A percentile compares a stretch with the other conserved stretches of the same genome.
Evolutionary conservation across 2,888 invertebrate genomes (phyloP).

Genomic region (Heliconius aoede): DNA sequence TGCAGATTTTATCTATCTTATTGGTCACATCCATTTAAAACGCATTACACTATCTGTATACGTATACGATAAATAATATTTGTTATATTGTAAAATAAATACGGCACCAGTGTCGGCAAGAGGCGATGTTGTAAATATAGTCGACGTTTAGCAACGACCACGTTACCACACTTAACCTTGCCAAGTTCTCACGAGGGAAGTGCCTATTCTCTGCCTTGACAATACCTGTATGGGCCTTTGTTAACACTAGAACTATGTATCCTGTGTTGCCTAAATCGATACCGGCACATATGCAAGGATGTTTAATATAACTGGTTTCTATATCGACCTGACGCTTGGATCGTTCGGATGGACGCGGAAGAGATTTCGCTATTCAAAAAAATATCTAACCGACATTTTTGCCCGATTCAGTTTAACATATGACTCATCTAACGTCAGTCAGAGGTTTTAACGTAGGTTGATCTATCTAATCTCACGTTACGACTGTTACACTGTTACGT

Average conservation of each 20-base stretch:
- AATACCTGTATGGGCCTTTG: constrained; percentile 81
- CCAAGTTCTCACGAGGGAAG: constrained; percentile 83
- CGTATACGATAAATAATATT: constrained; percentile 36
- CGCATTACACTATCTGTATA: neutral
- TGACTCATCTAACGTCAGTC: constrained; percentile 20
- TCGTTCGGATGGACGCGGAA: constrained; percentile 44
- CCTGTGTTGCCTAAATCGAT: constrained; percentile 72
- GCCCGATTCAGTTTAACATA: constrained; percentile 1
- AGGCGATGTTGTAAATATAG: constrained; percentile 81
- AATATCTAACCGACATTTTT: constrained; percentile 30
- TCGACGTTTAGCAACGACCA: constrained; percentile 82
- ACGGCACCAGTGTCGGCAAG: constrained; percentile 74
- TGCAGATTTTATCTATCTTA: constrained; percentile 1
- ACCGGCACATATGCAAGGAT: constrained; percentile 47
- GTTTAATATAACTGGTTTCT: constrained; percentile 56
- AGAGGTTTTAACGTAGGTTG: constrained; percentile 7
- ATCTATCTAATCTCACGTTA: constrained; percentile 39
- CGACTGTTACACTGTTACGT: constrained; percentile 37
- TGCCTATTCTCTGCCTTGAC: constrained; percentile 83
- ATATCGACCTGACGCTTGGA: constrained; percentile 43
- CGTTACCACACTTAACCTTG: constrained; percentile 83
- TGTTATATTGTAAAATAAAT: constrained; percentile 49
- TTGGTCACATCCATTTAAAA: neutral
- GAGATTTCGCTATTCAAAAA: constrained; percentile 36
- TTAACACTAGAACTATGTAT: constrained; percentile 70